Base-by-base conservation (phyloP, 2,113 vertebrate genomes). In the human (Homo sapiens) region DNA sequence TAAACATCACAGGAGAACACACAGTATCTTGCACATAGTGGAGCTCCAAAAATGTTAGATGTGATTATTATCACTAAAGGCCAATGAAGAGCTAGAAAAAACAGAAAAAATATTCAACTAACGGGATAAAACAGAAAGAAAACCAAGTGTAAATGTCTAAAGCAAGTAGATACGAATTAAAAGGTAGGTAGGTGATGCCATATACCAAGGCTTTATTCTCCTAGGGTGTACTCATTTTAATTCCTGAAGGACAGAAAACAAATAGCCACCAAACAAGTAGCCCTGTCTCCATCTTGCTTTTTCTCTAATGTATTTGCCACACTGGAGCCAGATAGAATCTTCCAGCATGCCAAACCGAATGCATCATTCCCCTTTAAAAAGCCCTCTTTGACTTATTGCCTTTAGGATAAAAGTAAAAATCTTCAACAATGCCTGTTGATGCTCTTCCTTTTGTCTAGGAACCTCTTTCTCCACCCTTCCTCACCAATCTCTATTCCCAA, bases 221-320 rank as follows among this genome's bases (percentile, higher is more conserved):
- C 22, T 6, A 23, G 45, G 38, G 27, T 0, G 2, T 1, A 3
- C 13, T 38, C 14, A 8, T 22, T 27, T 9, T n/a, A 14, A 32
- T 48, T 66, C 12, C 52, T 23, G 30, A 38, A 50, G 45, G 25
- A 57, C 5, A 8, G 32, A 45, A 2, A 12, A 50, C 23, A 27
- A 32, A 14, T 18, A 75, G 52, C 8, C 11, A 30, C 25, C 13
- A 20, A 40, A 32, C 5, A 32, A 32, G 38, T 4, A 16, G 45
- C 32, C 8, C 8, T n/a, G 23, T 30, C 22, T 50, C 35, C 16
- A 8, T 22, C 38, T 32, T 75, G 4, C 5, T 75, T 84, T 12
- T 32, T 87, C 79, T 45, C 38, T 64, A 83, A 0, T 17, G 59
- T 50, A 5, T 30, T 68, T n/a, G 30, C 14, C 35, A 6, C 0